Percentiles rank a stretch among this genome's conserved stretches.
Evolutionary conservation across 2,888 invertebrate species (phyloP).

Genomic region (Cataglyphis rosenhaueri): DNA sequence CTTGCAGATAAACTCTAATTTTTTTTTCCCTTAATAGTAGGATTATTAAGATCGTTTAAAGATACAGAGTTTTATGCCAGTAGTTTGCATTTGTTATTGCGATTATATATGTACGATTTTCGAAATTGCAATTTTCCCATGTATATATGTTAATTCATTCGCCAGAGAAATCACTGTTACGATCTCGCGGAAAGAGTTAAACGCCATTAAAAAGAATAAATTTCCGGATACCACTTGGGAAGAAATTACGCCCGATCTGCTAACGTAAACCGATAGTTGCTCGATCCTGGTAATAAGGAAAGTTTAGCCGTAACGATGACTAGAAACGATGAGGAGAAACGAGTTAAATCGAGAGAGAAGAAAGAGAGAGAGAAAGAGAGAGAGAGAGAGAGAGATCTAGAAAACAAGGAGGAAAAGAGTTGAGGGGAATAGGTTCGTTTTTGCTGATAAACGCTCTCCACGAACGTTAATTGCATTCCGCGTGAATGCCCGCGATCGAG

Average conservation of each 20-base stretch:
- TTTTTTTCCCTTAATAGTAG: background rate
- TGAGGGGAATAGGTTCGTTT: conserved; percentile 60
- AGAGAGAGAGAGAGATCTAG: conserved; percentile 9
- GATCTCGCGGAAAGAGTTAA: background rate
- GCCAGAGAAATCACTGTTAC: background rate
- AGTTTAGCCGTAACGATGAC: conserved; percentile 66
- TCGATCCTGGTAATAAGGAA: conserved; percentile 68
- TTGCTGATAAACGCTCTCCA: conserved; percentile 67
- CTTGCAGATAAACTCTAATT: background rate
- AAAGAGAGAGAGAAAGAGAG: conserved; percentile 12
- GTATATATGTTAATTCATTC: background rate
- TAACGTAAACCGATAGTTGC: conserved; percentile 56
- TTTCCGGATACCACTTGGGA: conserved; percentile 27
- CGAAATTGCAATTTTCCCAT: background rate
- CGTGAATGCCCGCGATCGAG: conserved; percentile 76
- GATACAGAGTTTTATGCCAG: background rate
- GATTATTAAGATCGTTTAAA: background rate
- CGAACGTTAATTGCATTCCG: conserved; percentile 81
- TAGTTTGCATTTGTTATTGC: background rate
- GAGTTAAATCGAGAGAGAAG: conserved; percentile 22
- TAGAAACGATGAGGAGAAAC: conserved; percentile 47
- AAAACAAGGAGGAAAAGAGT: conserved; percentile 37
- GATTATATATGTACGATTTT: background rate
- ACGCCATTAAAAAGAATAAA: background rate
- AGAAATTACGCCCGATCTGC: conserved; percentile 45